Evolutionary conservation across 2,888 invertebrate genomes (phyloP), one percentile per base, ranked within the genome.

Genomic region (Dicycla oo): DNA sequence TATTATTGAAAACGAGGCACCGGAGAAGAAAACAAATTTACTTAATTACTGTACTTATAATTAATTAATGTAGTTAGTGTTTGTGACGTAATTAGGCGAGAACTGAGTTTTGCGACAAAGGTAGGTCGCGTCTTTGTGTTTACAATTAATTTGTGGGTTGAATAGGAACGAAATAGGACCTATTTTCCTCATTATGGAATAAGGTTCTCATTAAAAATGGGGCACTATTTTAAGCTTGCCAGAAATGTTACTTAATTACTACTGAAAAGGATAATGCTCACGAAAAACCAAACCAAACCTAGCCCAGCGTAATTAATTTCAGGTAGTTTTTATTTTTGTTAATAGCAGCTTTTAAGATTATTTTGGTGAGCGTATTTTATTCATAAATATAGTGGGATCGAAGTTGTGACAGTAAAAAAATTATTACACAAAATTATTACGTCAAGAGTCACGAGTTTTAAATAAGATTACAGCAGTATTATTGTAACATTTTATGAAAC

Each of bases 71-170:
- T 70, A 62, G 64, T 78, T 81, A 63, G 54, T 71, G 73, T 67
- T 67, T 60, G 49, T 47, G 72, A 66, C 57, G 65, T 66, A 81
- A 78, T 81, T 78, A 70, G 69, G 45, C 30, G 34, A 43, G 65
- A 62, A 40, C 57, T 63, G 63, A 63, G 66, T 78, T 49, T 60
- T 20, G 54, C 20, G 58, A 78, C 72, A 79, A 67, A 72, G 66
- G 82, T 76, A 53, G 62, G n/a, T 54, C 20, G 30, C 20, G 60
- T 58, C 82, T 78, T 65, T 78, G 82, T 81, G 81, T 71, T 81
- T 68, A 61, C 66, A 60, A 61, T 76, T 64, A 62, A 75, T 80
- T 76, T 49, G 62, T 49, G 58, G 69, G 43, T 58, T 45, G 38
- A 30, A 20, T 15, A 26, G 15, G 6, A 43, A 15, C 34, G 13